A percentile compares a stretch with the other conserved stretches of the same genome.
Evolutionary conservation across 2,797 vertebrate genomes (phyloP).

Genomic region (Arremon aurantiirostris): DNA sequence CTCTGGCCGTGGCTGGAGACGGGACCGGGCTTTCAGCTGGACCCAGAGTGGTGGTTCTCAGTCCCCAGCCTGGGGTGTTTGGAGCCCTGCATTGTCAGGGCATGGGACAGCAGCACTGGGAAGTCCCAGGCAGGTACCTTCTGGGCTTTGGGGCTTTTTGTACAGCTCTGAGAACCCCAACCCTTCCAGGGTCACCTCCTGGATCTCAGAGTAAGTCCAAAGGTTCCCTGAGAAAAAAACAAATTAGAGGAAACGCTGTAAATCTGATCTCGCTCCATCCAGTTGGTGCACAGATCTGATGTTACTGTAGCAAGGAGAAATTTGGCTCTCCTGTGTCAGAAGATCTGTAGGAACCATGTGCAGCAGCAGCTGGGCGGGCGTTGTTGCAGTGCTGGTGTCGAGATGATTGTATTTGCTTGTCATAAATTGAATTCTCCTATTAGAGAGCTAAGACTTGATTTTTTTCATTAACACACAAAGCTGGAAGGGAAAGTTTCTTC

Average conservation of each 20-base stretch:
- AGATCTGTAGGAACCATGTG: neutral
- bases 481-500: constrained; percentile 61
- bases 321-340: neutral
- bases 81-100: neutral
- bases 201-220: neutral
- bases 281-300: too few species aligned
- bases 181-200: neutral
- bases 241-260: neutral
- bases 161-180: neutral
- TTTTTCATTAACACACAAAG: constrained; percentile 55
- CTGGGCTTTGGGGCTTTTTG: neutral
- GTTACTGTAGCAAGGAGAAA: neutral
- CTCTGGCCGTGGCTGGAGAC: neutral
- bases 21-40: neutral
- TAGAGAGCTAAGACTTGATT: constrained; percentile 54
- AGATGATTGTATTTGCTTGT: constrained; percentile 49
- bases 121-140: accelerated
- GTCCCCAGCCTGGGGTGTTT: accelerated
- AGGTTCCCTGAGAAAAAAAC: neutral
- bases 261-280: neutral
- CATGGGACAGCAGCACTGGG: neutral
- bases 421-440: constrained; percentile 63
- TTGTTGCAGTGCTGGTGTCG: neutral
- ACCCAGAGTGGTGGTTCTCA: accelerated
- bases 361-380: neutral